Percentiles rank a stretch among this genome's conserved stretches.
These are phyloP conservation scores for Ferdinandea cuprea DNA, from an alignment of 2,888 invertebrate species.

Conservation along the genomic window DNA sequence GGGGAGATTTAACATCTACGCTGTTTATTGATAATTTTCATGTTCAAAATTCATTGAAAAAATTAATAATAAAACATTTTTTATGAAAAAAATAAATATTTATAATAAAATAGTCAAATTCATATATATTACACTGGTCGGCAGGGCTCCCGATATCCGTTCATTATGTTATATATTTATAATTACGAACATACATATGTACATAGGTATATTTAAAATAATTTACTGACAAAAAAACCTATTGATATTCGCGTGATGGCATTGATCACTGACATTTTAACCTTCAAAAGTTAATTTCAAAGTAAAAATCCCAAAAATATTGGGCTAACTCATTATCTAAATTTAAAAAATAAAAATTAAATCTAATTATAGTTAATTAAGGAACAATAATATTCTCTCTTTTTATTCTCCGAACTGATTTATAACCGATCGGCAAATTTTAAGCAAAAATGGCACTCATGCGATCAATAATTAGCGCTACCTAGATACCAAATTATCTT, in stretches of 20 bases:
- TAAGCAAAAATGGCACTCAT: slow-evolving; percentile 21
- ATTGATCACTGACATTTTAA: background rate
- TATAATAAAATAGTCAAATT: too few species aligned
- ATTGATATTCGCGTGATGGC: background rate
- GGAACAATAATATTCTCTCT: background rate
- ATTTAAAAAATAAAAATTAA: slow-evolving; percentile 7
- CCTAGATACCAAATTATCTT: slow-evolving; percentile 29
- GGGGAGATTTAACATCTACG: too few species aligned
- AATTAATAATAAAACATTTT: too few species aligned
- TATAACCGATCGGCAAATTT: slow-evolving; percentile 3
- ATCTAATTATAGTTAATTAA: slow-evolving; percentile 19
- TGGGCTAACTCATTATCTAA: background rate
- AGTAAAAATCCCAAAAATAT: background rate
- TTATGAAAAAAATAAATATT: too few species aligned
- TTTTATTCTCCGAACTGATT: background rate
- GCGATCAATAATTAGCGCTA: slow-evolving; percentile 46
- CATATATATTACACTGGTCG: too few species aligned
- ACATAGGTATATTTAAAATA: too few species aligned
- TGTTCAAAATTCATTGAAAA: too few species aligned
- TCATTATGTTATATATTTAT: too few species aligned
- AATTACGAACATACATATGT: too few species aligned
- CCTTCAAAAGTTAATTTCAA: slow-evolving; percentile 2
- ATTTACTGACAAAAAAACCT: too few species aligned
- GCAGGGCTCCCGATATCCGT: too few species aligned
- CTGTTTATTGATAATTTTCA: too few species aligned